Conservation (phyloP, 2,888 invertebrate genomes). For the Drosophila anomalata region DNA sequence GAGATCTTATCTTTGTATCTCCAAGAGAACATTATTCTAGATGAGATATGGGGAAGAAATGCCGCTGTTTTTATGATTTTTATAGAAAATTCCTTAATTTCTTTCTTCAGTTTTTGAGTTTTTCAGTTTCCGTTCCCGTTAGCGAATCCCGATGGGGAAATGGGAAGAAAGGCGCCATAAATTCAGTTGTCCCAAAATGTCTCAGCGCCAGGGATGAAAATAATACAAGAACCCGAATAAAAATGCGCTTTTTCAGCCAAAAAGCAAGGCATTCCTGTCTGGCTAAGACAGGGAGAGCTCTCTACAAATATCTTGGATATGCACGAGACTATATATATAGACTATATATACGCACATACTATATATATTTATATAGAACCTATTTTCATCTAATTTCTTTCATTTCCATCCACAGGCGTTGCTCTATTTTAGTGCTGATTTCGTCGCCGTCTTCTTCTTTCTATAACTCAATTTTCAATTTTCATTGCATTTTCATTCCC, state of each 20-base stretch:
- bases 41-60: neutral
- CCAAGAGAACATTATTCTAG: neutral
- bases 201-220: constrained; percentile 33
- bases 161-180: constrained; percentile 50
- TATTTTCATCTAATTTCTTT: constrained; percentile 77
- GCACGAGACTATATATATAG: constrained; percentile 31
- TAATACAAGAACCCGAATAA: constrained; percentile 26
- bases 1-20: neutral
- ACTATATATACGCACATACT: constrained; percentile 7
- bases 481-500: constrained; percentile 53
- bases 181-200: constrained; percentile 62
- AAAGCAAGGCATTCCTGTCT: constrained; percentile 60
- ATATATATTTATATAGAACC: constrained; percentile 64
- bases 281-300: constrained; percentile 46
- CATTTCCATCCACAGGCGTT: constrained; percentile 67
- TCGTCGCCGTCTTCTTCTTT: constrained; percentile 43
- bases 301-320: constrained; percentile 60
- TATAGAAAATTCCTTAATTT: constrained; percentile 5
- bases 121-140: neutral
- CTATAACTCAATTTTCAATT: constrained; percentile 73
- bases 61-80: neutral
- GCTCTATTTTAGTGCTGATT: constrained; percentile 73
- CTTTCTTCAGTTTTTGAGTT: neutral
- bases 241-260: constrained; percentile 44
- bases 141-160: constrained; percentile 23